Percentiles rank a stretch among this genome's conserved stretches.
Evolutionary conservation across 2,113 vertebrate species (phyloP).

Genomic region (Mungos mungo): DNA sequence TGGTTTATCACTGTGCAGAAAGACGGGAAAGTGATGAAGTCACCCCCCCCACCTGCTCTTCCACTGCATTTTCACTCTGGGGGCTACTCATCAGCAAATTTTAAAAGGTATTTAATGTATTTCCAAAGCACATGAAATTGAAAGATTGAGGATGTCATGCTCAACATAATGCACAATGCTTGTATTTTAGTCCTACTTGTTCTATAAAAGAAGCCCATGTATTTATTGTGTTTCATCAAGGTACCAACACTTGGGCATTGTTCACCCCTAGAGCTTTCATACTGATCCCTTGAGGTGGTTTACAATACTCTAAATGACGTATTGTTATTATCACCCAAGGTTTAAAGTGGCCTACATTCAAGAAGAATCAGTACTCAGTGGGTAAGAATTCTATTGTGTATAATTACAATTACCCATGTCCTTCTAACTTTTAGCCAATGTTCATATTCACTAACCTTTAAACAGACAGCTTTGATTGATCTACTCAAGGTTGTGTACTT

Average conservation of each 20-base stretch:
- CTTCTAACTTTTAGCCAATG: slow-evolving; percentile 65
- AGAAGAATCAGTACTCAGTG: slow-evolving; percentile 79
- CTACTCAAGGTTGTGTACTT: slow-evolving; percentile 39
- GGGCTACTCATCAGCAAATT: slow-evolving; percentile 32
- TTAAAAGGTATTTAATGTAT: slow-evolving; percentile 61
- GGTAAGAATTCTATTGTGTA: slow-evolving; percentile 84
- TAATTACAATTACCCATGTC: slow-evolving; percentile 80
- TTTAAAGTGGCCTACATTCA: slow-evolving; percentile 75
- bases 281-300: slow-evolving; percentile 78
- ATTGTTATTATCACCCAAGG: slow-evolving; percentile 84
- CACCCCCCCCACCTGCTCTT: neutral
- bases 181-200: slow-evolving; percentile 74
- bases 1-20: slow-evolving; percentile 55
- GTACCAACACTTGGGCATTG: slow-evolving; percentile 81
- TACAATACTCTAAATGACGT: slow-evolving; percentile 87
- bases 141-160: slow-evolving; percentile 56
- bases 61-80: neutral
- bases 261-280: slow-evolving; percentile 75
- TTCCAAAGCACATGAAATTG: slow-evolving; percentile 46
- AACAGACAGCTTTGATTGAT: slow-evolving; percentile 57
- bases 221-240: slow-evolving; percentile 81
- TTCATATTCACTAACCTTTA: slow-evolving; percentile 71
- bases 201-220: slow-evolving; percentile 79
- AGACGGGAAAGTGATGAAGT: neutral
- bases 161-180: slow-evolving; percentile 42